Evolutionary conservation across 2,797 vertebrate species (phyloP).

Genomic region (Coccyzus lansbergi): DNA sequence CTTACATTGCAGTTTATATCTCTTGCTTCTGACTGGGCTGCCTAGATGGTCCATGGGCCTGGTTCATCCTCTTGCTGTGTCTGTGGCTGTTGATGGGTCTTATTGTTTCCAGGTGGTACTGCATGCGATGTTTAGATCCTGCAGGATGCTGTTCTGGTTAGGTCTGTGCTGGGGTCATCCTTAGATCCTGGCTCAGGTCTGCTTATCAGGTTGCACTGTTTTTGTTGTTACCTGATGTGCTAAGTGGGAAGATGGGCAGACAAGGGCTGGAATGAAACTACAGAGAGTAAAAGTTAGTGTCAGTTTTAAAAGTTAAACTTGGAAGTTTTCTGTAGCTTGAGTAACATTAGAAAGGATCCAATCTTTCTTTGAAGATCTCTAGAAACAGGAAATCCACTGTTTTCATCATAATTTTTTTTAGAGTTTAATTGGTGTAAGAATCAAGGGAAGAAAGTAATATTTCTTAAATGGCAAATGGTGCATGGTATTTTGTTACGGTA

Average conservation of each 20-base stretch:
- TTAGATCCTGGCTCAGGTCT: neutral
- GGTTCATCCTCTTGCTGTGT: accelerated
- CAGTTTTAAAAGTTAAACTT: accelerated
- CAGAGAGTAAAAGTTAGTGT: accelerated
- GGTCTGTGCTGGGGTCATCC: accelerated
- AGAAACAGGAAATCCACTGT: accelerated
- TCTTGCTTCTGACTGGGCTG: accelerated
- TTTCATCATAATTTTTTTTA: accelerated
- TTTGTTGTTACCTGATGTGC: accelerated
- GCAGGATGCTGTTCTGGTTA: accelerated
- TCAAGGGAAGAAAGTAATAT: neutral
- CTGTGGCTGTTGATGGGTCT: neutral
- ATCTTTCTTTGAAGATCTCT: accelerated
- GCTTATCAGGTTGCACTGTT: accelerated
- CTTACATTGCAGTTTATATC: accelerated
- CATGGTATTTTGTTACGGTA: neutral
- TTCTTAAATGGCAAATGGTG: neutral
- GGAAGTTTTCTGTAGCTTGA: accelerated
- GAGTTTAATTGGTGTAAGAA: neutral
- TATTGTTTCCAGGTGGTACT: accelerated
- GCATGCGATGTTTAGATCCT: accelerated
- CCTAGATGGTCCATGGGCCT: accelerated
- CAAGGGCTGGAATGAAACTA: accelerated
- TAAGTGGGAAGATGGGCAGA: accelerated
- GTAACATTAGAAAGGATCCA: accelerated